These are phyloP conservation scores for Perizoma affinitatum DNA, from an alignment of 2,888 invertebrate species.

Conservation along the genomic window DNA sequence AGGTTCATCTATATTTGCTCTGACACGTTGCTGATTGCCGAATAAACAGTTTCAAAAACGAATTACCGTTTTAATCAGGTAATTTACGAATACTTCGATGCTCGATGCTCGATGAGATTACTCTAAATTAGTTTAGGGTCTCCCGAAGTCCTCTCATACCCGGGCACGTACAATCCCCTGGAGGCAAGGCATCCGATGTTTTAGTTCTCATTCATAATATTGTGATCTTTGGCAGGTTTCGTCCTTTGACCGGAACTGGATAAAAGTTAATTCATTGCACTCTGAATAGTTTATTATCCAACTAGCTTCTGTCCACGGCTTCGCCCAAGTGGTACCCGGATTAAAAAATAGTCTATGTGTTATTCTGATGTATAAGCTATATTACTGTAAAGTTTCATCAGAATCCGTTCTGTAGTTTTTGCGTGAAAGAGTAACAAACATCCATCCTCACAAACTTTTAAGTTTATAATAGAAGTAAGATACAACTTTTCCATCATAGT, in stretches of 20 bases:
- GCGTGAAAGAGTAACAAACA: no score
- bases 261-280: no score
- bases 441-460: no score
- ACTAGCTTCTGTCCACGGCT: no score
- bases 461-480: no score
- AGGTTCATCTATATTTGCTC: constrained; percentile 2
- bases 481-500: no score
- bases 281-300: no score
- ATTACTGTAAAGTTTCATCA: no score
- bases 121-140: constrained; percentile 52
- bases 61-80: constrained; percentile 32
- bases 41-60: constrained; percentile 25
- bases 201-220: constrained; percentile 23
- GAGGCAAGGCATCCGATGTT: constrained; percentile 35
- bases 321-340: no score
- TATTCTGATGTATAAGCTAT: no score
- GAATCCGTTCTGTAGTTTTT: no score
- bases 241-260: neutral
- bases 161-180: constrained; percentile 49
- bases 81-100: constrained; percentile 38
- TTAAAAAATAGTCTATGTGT: no score
- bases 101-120: constrained; percentile 48
- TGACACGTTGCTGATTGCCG: constrained; percentile 22
- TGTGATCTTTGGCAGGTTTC: constrained; percentile 10
- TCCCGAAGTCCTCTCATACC: constrained; percentile 34